Evolutionary conservation across 2,113 vertebrate species (phyloP), one percentile per base, ranked within the genome.

Genomic region (Ondatra zibethicus): DNA sequence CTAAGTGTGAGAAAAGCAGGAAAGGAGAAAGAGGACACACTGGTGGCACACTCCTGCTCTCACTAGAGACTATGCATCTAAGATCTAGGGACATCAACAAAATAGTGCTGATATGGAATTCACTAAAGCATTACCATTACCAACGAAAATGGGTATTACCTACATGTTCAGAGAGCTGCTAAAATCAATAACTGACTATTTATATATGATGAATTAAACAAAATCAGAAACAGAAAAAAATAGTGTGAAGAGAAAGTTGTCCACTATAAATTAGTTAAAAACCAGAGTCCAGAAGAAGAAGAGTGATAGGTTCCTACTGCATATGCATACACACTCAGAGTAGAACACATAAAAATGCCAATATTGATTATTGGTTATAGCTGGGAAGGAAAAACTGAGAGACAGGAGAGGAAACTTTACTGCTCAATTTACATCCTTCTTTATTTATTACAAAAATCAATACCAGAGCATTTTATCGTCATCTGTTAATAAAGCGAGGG

Each of bases 261-360:
- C 47, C 52, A 77, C 52, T 39, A 96, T 70, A 96, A 95, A 72
- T 88, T 77, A 94, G 73, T 95, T 91, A 58, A 87, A 96, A 95
- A 89, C 25, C 36, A 89, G n/a, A 63, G 39, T 75, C 4, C 39
- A 80, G 47, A 68, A 68, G 33, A 89, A 12, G 21, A 77, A 81
- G 13, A 85, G 50, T 81, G 89, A 72, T 58, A 76, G 39, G 16
- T 45, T 55, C 50, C 33, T 85, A 86, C 21, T 85, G 8, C 33
- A 73, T 50, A 76, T 36, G 16, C 27, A 73, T 29, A 81, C n/a
- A 89, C 93, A 70, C 31, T 80, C 81, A 91, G 84, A 92, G 66
- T 47, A 90, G 31, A 36, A 68, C 39, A 73, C 33, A 31, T 61
- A 86, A 86, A 92, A 87, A 61, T 75, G 9, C 55, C 93, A 91